Evolutionary conservation across 1,140 invertebrate species (phyloP).

Genomic region (Lepidurus packardi): DNA sequence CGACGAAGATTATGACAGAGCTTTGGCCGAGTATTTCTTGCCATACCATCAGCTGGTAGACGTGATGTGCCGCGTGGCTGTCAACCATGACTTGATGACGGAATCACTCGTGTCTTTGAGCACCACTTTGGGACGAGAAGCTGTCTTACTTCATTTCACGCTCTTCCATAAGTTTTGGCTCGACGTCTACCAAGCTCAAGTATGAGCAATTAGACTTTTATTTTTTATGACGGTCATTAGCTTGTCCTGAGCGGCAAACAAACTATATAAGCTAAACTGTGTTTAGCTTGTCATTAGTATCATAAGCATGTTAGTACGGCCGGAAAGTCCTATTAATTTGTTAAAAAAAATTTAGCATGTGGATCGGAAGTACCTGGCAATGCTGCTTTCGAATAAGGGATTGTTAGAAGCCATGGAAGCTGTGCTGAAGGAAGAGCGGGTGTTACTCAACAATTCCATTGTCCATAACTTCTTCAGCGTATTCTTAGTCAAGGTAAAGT

Average conservation of each 20-base stretch:
- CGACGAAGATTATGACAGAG: conserved; percentile 71
- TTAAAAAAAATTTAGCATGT: conserved; percentile 52
- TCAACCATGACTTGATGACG: conserved; percentile 70
- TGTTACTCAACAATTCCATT: conserved; percentile 64
- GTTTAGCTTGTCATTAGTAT: no score
- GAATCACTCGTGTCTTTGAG: conserved; percentile 71
- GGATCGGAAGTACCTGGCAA: conserved; percentile 67
- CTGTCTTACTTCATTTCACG: conserved; percentile 69
- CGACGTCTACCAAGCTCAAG: conserved; percentile 68
- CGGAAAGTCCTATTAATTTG: conserved; percentile 21
- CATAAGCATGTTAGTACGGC: no score
- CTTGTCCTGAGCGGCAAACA: no score
- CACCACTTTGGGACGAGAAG: conserved; percentile 80
- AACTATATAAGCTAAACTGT: no score
- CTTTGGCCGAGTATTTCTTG: conserved; percentile 67
- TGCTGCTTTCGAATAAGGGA: conserved; percentile 68
- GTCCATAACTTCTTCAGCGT: conserved; percentile 75
- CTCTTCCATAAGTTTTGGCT: conserved; percentile 80
- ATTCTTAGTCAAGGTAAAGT: conserved; percentile 70
- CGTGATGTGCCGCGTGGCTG: conserved; percentile 78
- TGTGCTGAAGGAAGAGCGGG: conserved; percentile 69
- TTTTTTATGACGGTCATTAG: conserved; percentile 30
- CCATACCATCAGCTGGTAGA: conserved; percentile 81
- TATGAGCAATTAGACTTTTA: conserved; percentile 39
- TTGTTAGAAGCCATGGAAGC: conserved; percentile 78